Base-by-base conservation (phyloP, 2,888 invertebrate genomes). In the Chymomyza amoena region DNA sequence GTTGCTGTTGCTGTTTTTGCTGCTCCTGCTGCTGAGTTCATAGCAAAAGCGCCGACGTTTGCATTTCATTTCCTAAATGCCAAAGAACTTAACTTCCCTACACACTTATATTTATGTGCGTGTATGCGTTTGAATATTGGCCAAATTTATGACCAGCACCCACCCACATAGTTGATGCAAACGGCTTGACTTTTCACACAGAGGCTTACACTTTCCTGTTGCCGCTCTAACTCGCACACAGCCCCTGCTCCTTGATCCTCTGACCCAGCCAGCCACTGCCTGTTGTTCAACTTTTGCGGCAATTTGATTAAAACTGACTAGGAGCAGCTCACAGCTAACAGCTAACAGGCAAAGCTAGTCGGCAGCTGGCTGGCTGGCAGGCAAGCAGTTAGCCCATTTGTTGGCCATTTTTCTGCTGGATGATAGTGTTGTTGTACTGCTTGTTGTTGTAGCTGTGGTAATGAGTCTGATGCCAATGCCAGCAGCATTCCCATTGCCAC, bases 281-380 rank as follows among this genome's bases (percentile, higher is more conserved):
- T 13, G 57, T 60, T 60, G 36, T 15, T 60, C 32, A 77, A 79
- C 72, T 73, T 73, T 61, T 77, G 69, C 69, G 83, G 83, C 77
- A 78, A 77, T 83, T 86, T 88, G 86, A 88, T 84, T 88, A 86
- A 86, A 86, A 78, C 74, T 69, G 67, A 73, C 69, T 74, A 68
- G 5, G n/a, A 57, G 57, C 76, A 76, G 71, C 68, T 25, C 70
- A 70, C 51, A 64, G 59, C 61, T 28, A 54, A n/a, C 3, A 54
- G 20, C 61, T 28, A 54, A n/a, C n/a, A 54, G 20, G 16, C 18
- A 54, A 54, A 54, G 57, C 57, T 57, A 57, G 54, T 54, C 6
- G 54, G 57, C 13, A 57, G 15, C 32, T 32, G 32, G 32, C 32
- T 32, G 32, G 32, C 32, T 32, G 7, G 32, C 18, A 13, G 57